These are phyloP conservation scores for Pomacea maculata DNA, from an alignment of 1,140 invertebrate species.

Conservation along the genomic window DNA sequence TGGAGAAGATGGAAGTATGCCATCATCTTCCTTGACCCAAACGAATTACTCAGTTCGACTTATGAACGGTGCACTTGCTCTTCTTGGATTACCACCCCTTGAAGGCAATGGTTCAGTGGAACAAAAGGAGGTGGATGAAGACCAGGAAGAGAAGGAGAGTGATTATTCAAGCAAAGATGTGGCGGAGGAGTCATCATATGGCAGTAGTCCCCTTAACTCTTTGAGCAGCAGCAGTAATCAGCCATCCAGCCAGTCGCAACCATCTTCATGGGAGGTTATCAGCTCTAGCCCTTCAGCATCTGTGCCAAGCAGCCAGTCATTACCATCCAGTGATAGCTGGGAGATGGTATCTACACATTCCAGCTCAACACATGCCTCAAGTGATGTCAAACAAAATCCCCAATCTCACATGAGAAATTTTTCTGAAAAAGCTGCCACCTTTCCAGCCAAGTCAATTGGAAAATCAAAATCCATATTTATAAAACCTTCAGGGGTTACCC, in stretches of 20 bases:
- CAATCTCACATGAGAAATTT: not conserved
- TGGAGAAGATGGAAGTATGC: not conserved
- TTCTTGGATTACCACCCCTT: constrained; percentile 8
- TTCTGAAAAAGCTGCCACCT: not conserved
- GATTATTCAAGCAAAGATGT: not conserved
- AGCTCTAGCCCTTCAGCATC: no score
- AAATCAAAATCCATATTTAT: not conserved
- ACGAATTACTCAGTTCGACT: not conserved
- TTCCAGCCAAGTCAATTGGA: not conserved
- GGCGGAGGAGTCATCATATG: no score
- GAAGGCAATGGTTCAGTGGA: constrained; percentile 7
- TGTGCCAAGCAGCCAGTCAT: not conserved
- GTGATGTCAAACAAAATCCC: not conserved
- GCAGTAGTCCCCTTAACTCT: no score
- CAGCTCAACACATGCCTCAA: not conserved
- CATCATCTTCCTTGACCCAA: not conserved
- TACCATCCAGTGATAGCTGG: not conserved
- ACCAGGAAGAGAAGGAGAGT: not conserved
- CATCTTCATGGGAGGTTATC: no score
- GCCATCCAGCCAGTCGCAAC: no score
- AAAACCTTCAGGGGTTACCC: not conserved
- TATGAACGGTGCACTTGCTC: constrained; percentile 14
- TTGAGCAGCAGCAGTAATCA: no score
- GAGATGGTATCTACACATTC: no score
- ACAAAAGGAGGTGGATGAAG: not conserved